Base-by-base conservation (phyloP, 64 coral and sea anemone genomes). In the Anthopleura sola region DNA sequence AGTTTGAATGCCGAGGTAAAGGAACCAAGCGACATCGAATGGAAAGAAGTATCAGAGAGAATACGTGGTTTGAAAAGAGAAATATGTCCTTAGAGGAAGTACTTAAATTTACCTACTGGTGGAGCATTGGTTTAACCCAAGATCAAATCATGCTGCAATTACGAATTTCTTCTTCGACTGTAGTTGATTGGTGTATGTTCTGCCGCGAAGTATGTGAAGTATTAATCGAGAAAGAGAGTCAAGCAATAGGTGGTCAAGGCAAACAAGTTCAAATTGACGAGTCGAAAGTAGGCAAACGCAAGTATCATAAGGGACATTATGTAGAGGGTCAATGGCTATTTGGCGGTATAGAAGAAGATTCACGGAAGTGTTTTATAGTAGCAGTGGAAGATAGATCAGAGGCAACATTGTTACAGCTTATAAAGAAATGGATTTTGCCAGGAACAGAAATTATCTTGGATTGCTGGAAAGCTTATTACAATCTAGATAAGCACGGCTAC, bases 311-410 rank as follows among this genome's bases (percentile, higher is more conserved):
- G 15, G 78, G 32, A 16, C 78, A 36, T 81, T 16, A 10, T 37
- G 36, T 81, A 6, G 85, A 87, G 46, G 85, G 85, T 7, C 85
- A 87, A 75, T 88, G 75, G 86, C 40, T 88, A 17, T 88, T 88
- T 88, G 75, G 86, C 12, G 76, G 49, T 8, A 81, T 88, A 12
- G 86, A 88, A 58, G 47, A 78, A 56, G 86, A 80, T 36, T 80
- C 75, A 5, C 49, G 75, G 8, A 88, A 44, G 55, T 79, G 51
- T 58, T 80, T 88, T 37, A 51, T 88, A 55, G 86, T 88, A 32
- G 76, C 75, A 20, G 76, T 88, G 29, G 75, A 88, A 46, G 29
- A 58, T 37, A 12, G 86, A 44, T 32, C n/a, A 29, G 75, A 88
- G 50, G 75, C 44, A 28, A 77, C 64, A 49, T 49, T 87, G 21